phyloP scores from a whole-genome alignment of 2,797 vertebrate genomes.

The Euthynnus affinis region DNA sequence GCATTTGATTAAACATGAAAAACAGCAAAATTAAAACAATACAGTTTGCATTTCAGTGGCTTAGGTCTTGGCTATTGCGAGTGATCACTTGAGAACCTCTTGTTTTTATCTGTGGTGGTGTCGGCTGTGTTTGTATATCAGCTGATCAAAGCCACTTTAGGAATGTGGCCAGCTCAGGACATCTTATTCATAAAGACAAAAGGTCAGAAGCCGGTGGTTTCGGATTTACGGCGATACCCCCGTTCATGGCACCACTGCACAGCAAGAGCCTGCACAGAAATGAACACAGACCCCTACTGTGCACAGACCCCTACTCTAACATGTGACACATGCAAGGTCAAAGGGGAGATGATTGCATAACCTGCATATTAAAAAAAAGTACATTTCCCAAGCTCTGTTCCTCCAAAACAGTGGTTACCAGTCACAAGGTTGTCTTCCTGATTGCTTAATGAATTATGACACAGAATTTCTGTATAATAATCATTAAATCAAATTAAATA shows the following conservation, averaged over 20 bases:
- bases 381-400: background rate
- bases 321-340: constrained; percentile 64
- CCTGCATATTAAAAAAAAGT: constrained; percentile 3
- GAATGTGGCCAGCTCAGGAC: constrained; percentile 68
- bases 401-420: constrained; percentile 3
- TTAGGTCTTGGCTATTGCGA: background rate
- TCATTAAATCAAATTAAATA: background rate
- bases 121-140: constrained; percentile 49
- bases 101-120: constrained; percentile 15
- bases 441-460: background rate
- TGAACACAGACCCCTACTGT: background rate
- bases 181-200: constrained; percentile 72
- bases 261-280: constrained; percentile 44
- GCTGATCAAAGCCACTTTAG: constrained; percentile 58
- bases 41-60: background rate
- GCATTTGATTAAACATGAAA: background rate
- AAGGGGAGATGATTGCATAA: constrained; percentile 70
- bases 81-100: background rate
- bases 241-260: constrained; percentile 64
- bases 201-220: constrained; percentile 68
- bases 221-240: constrained; percentile 68
- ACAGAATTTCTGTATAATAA: background rate
- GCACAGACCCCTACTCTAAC: constrained; percentile 22
- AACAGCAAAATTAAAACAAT: background rate
- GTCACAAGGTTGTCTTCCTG: constrained; percentile 17